A percentile compares a stretch with the other conserved stretches of the same genome.
Evolutionary conservation across 2,113 vertebrate species (phyloP).

Genomic region (Gobiocypris rarus): DNA sequence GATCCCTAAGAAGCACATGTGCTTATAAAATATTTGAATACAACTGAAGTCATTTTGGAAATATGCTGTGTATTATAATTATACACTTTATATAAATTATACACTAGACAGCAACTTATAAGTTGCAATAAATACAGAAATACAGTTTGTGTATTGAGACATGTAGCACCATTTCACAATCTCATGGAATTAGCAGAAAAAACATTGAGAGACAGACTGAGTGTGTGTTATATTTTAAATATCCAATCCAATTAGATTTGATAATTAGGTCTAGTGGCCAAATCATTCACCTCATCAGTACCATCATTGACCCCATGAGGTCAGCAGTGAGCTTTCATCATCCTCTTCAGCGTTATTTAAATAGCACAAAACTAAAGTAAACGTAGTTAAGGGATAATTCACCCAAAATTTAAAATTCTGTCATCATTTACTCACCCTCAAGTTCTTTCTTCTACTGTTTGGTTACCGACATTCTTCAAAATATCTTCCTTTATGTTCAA

Average conservation of each 20-base stretch:
- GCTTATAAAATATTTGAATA: background rate
- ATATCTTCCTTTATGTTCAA: no score
- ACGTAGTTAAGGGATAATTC: background rate
- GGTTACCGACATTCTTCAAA: no score
- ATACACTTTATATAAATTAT: background rate
- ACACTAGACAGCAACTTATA: background rate
- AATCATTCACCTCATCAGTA: background rate
- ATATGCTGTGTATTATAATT: background rate
- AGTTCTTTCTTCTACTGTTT: no score
- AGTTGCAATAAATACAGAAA: background rate
- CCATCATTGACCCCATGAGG: slow-evolving; percentile 50
- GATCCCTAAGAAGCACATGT: no score
- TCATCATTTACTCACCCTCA: no score
- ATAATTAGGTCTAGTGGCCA: background rate
- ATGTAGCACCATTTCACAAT: background rate
- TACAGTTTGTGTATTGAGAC: background rate
- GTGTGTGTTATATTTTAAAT: background rate
- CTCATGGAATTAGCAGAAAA: background rate
- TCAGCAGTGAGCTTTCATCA: slow-evolving; percentile 10
- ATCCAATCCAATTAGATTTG: no score
- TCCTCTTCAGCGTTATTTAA: no score
- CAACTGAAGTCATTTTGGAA: background rate
- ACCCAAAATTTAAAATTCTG: no score
- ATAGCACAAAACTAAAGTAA: background rate
- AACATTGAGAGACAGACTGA: background rate